These are phyloP conservation scores for Camelus dromedarius DNA, from an alignment of 2,113 vertebrate genomes.

Conservation along the genomic window DNA sequence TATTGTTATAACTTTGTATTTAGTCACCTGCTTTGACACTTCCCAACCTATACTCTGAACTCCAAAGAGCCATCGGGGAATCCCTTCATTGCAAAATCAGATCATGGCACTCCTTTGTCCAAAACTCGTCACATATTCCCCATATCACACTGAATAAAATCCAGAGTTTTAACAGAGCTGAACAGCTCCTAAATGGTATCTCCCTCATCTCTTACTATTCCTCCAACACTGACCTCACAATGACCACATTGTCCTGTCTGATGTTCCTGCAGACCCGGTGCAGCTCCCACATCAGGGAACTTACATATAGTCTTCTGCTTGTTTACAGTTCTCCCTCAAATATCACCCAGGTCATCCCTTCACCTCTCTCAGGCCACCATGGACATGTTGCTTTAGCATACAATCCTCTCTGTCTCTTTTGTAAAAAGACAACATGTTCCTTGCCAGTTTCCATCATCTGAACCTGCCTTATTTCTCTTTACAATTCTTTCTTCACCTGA, in stretches of 20 bases:
- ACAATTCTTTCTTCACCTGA: neutral
- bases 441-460: neutral
- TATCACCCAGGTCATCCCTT: neutral
- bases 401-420: neutral
- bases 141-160: neutral
- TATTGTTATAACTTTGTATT: neutral
- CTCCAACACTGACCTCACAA: neutral
- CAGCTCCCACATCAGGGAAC: neutral
- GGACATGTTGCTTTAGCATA: neutral
- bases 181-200: neutral
- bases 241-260: neutral
- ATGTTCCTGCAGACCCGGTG: neutral
- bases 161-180: neutral
- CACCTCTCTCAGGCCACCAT: neutral
- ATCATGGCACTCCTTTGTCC: neutral
- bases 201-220: neutral
- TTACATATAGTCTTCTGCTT: neutral
- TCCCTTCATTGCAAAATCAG: neutral
- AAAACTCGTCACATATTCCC: neutral
- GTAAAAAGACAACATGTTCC: neutral
- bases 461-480: neutral
- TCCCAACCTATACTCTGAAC: neutral
- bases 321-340: neutral
- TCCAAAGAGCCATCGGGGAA: neutral
- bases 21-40: neutral